These are phyloP conservation scores for Dasysyrphus albostriatus DNA, from an alignment of 2,888 invertebrate genomes.

Conservation along the genomic window DNA sequence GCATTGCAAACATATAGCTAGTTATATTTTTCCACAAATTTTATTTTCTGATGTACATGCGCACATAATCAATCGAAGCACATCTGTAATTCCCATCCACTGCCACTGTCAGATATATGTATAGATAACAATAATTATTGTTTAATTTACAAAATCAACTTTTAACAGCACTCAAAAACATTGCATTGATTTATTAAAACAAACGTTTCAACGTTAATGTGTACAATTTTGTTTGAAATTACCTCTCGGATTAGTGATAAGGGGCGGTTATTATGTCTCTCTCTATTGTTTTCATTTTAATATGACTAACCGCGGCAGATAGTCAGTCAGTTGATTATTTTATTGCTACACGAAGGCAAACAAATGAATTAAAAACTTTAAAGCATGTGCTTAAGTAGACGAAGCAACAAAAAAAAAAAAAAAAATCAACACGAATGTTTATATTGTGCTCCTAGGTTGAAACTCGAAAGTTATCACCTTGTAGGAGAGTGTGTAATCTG, in stretches of 20 bases:
- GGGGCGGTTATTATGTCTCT: slow-evolving; percentile 48
- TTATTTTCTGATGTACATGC: slow-evolving; percentile 4
- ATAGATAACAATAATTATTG: slow-evolving; percentile 15
- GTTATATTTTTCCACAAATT: neutral
- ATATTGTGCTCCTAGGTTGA: slow-evolving; percentile 35
- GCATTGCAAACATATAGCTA: neutral
- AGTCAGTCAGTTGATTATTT: slow-evolving; percentile 2
- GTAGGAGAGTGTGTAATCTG: slow-evolving; percentile 30
- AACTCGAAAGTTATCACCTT: slow-evolving; percentile 52
- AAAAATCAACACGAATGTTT: slow-evolving; percentile 23
- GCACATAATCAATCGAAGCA: slow-evolving; percentile 23
- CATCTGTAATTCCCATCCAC: slow-evolving; percentile 45
- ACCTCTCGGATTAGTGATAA: slow-evolving; percentile 69
- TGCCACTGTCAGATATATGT: slow-evolving; percentile 18
- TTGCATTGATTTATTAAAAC: slow-evolving; percentile 61
- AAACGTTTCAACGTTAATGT: slow-evolving; percentile 40
- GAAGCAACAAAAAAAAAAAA: no score
- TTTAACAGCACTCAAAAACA: slow-evolving; percentile 49
- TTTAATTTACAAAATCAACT: slow-evolving; percentile 39
- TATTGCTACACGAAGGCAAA: slow-evolving; percentile 19
- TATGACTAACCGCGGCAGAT: slow-evolving; percentile 45
- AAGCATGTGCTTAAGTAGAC: slow-evolving; percentile 9
- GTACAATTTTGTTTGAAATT: slow-evolving; percentile 56
- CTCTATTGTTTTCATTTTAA: neutral
- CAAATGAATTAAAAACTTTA: slow-evolving; percentile 11